Evolutionary conservation across 2,888 invertebrate genomes (phyloP), one percentile per base, ranked within the genome.

Genomic region (Cosmorhoe ocellata): DNA sequence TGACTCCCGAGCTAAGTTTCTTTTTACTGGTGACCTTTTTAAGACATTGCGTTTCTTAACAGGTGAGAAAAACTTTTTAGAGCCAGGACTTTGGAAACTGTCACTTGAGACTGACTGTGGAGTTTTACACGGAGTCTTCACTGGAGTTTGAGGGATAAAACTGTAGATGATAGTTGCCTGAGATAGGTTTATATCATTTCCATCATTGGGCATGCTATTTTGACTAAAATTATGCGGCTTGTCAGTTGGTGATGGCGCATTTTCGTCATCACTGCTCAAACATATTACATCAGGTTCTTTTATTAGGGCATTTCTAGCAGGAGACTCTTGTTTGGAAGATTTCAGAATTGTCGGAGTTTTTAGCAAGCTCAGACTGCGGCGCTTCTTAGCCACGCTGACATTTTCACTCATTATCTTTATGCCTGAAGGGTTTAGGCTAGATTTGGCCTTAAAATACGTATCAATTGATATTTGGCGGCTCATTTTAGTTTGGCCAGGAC

Each of bases 1-100:
- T 14, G 69, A 63, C 7, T 69, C 56, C 12, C 50, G 51, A 32
- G 42, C 51, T 11, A 87, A 70, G 56, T 74, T 82, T 42, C 70
- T 76, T 42, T 76, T 81, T 1, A 59, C 69, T 22, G 79, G 74
- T 40, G 68, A 65, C 37, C 48, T 74, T 45, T 73, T 68, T 10
- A 51, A 41, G 0, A 80, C 59, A 52, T 56, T 58, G 8, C 78
- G 68, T 48, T 84, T 86, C 57, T 84, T 86, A 1, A 60, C 67
- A 3, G 87, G 87, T 1, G 87, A 87, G 63, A 60, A 87, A 57
- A 69, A 85, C 51, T 73, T 82, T 2, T 58, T 62, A 12, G 74
- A 65, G 26, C 56, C 58, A 7, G 77, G 43, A 43, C 47, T 60
- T 31, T 22, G 31, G 10, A 41, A 52, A 49, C 61, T 67, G 13